Evolutionary conservation across 2,113 vertebrate genomes (phyloP), one percentile per base, ranked within the genome.

Genomic region (Oxygymnocypris stewartii): DNA sequence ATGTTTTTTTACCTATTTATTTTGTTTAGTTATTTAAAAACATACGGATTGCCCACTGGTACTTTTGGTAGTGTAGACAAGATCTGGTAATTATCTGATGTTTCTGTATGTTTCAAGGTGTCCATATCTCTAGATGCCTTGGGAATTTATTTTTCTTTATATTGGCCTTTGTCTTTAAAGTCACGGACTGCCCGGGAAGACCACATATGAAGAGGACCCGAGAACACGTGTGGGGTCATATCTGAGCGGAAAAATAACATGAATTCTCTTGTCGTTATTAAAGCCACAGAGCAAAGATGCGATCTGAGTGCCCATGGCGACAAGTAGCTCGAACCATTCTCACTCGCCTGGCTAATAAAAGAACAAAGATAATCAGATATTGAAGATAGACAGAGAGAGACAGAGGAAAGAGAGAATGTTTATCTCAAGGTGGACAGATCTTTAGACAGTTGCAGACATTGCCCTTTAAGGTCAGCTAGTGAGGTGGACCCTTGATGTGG

Each of bases 231-330:
- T 65, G 74, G 73, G 67, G n/a, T 83, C 81, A 86, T 86, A 84
- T 79, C 61, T 23, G 25, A 37, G 31, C n/a, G n/a, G 75, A 78
- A 76, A 31, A 86, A 88, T 14, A 79, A 75, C 54, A 82, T 47
- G 12, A 80, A 84, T 78, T 84, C 76, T 86, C 82, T 63, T 54
- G 18, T 12, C 74, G 79, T 85, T 81, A 23, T 79, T 51, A 78
- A 85, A 85, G 77, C 85, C 88, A 84, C 85, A 87, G 47, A 20
- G 31, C 16, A 57, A 61, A 86, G 85, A 89, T 87, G 42, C 63
- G 65, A 87, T 89, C 88, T 77, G 59, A 69, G 69, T 18, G 69
- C 40, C 85, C 85, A 79, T 85, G 23, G 51, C 40, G 84, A 75
- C 40, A 84, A 79, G 54, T 25, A 73, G 31, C 63, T 73, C 4